A percentile compares a stretch with the other conserved stretches of the same genome.
Evolutionary conservation across 1,140 invertebrate species (phyloP).

Genomic region (Heliconius nattereri): DNA sequence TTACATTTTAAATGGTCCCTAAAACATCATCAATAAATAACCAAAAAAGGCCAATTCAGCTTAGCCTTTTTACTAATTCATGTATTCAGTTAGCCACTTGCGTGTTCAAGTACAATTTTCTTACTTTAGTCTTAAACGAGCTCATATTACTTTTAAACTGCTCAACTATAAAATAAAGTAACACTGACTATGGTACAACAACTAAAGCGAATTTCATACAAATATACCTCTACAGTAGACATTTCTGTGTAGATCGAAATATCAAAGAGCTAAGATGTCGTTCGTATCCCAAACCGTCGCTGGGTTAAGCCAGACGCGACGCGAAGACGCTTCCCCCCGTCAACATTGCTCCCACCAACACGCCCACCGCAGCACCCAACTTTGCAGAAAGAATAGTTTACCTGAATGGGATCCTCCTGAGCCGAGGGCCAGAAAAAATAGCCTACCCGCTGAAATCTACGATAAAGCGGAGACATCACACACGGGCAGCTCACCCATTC

Average conservation of each 20-base stretch:
- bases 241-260: constrained; percentile 35
- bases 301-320: constrained; percentile 64
- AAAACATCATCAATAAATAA: constrained; percentile 18
- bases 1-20: too few relatives aligned
- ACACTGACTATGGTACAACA: background rate
- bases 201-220: background rate
- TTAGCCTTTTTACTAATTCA: constrained; percentile 39
- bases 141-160: constrained; percentile 20
- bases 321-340: constrained; percentile 63
- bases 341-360: constrained; percentile 75
- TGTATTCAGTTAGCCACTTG: constrained; percentile 32
- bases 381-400: constrained; percentile 71
- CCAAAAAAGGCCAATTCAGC: constrained; percentile 28
- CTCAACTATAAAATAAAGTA: constrained; percentile 3
- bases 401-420: constrained; percentile 75
- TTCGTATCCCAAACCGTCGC: constrained; percentile 77
- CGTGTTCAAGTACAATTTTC: constrained; percentile 47
- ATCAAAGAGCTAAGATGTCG: constrained; percentile 55
- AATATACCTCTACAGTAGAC: constrained; percentile 10
- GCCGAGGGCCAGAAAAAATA: constrained; percentile 72
- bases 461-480: constrained; percentile 57
- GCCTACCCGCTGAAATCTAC: constrained; percentile 71
- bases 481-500: constrained; percentile 51
- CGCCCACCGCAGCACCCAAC: constrained; percentile 63
- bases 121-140: constrained; percentile 16